Conservation (phyloP, 1,140 invertebrate species). For the Cydia splendana region DNA sequence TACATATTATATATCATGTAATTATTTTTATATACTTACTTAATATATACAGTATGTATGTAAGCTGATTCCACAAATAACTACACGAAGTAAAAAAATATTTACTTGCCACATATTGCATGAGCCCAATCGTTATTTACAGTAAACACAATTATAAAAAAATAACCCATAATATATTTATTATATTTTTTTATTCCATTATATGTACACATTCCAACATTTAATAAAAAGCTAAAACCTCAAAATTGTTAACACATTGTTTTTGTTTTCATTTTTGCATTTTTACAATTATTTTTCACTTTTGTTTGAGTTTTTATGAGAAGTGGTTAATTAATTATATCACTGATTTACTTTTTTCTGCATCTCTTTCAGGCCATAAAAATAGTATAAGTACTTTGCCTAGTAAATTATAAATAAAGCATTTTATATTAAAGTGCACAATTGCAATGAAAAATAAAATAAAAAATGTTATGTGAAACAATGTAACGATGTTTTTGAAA, state of each 20-base stretch:
- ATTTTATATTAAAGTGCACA: constrained; percentile 25
- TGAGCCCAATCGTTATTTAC: no score
- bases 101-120: no score
- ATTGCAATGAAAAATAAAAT: background rate
- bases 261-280: background rate
- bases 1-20: no score
- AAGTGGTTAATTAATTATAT: background rate
- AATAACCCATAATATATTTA: no score
- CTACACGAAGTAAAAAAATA: no score
- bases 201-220: no score
- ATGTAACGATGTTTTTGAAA: constrained; percentile 5
- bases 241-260: background rate
- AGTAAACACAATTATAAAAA: no score
- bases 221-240: no score
- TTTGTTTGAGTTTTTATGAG: background rate
- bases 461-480: constrained; percentile 6
- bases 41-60: no score
- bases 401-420: constrained; percentile 28
- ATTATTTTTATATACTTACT: no score
- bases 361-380: constrained; percentile 21
- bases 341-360: background rate
- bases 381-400: constrained; percentile 6
- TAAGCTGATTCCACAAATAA: no score
- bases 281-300: background rate
- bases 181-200: no score